Base-by-base conservation (phyloP, 2,888 invertebrate species). In the Dione juno region DNA sequence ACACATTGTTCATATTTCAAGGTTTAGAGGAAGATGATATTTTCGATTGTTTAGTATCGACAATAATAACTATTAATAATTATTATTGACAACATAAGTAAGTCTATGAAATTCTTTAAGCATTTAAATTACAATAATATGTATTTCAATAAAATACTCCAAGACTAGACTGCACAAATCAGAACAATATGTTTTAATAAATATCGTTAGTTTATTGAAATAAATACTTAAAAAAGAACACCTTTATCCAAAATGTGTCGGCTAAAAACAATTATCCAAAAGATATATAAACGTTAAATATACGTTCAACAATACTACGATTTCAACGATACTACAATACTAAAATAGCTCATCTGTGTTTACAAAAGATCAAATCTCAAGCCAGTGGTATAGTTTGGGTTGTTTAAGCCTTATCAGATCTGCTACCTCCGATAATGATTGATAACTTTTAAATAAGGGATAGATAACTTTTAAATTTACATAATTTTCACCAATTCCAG, bases 391-490 rank as follows among this genome's bases (percentile, higher is more conserved):
- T 50, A 21, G 16, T 59, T 59, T 50, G 59, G 59, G 16, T 59
- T n/a, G 40, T 59, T 67, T 40, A 40, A 41, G 21, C 35, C 67
- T 19, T 59, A 67, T 67, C 59, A 52, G 59, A 41, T 59, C 41
- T 50, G 37, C 58, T 58, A 48, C 21, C 48, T 58, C 52, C 59
- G 28, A 28, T 59, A 59, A 67, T 67, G n/a, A n/a, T n/a, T n/a
- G n/a, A n/a, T n/a, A n/a, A 28, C 41, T 67, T 50, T 50, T 16
- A n/a, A n/a, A n/a, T 58, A 21, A 58, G 67, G 59, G 48, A 59
- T 28, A 28, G 21, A 67, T 67, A 67, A 67, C 58, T 67, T 67
- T 50, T 50, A 41, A 8, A 67, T 67, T 67, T 67, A 13, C 58
- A 67, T 67, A 59, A 67, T 59, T 67, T 67, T 52, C 50, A 41